Base-by-base conservation (phyloP, 1,140 invertebrate genomes). In the Odontomachus brunneus region DNA sequence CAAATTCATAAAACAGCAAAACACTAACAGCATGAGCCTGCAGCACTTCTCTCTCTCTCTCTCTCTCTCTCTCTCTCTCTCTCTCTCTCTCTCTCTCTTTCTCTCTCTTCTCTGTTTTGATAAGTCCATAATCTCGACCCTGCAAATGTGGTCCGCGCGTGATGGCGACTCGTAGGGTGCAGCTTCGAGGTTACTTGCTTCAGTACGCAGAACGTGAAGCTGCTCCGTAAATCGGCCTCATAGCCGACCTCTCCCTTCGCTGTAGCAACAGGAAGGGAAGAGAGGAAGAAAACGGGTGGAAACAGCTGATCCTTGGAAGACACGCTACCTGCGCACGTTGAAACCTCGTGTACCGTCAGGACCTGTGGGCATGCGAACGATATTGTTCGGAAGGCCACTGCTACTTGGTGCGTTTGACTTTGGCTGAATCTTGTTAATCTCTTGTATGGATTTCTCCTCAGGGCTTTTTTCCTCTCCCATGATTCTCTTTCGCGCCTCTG, bases 401-500 rank as follows among this genome's bases (percentile, higher is more conserved):
- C 67, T 15, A 29, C 85, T 59, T 26, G 84, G 12, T 19, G 82
- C 19, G 24, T 66, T 66, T 24, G 87, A 74, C 76, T 94, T 93
- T 66, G 91, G 76, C 81, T 93, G 91, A 88, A 93, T 91, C 82
- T 83, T 89, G 91, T 94, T 95, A 93, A 97, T 95, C 94, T 96
- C 92, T 95, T 91, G 89, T 93, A 91, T 95, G 95, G 84, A 92
- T 91, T 91, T 95, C 92, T 97, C 97, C 89, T 97, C 97, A 3
- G 96, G 96, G 92, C 97, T 97, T 85, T 95, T 95, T 66, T 97
- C 96, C 92, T 97, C 96, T 15, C 97, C 97, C 84, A 98, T 93
- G 90, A 98, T 98, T 88, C 97, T 95, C 73, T 97, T 95, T 73
- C 97, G 95, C 26, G 97, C 97, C 92, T 98, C 96, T 2, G 97